Evolutionary conservation across 2,888 invertebrate species (phyloP), one percentile per base, ranked within the genome.

Genomic region (Stenolophus ochropezus): DNA sequence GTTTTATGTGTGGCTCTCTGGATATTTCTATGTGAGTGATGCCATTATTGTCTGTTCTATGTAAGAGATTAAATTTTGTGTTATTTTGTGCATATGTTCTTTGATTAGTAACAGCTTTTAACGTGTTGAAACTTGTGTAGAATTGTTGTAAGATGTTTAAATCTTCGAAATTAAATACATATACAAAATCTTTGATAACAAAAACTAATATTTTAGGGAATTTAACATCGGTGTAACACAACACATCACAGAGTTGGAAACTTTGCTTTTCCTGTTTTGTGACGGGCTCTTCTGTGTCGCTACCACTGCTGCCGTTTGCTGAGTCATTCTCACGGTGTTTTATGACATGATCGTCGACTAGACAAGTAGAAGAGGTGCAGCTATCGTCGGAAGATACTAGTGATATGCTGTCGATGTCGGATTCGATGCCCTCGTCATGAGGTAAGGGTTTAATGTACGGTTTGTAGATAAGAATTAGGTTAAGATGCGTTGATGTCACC

Each of bases 21-120:
- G 87, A 87, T 18, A 91, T 90, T 83, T 91, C 90, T 76, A 91
- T 90, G 84, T 91, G 91, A 1, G 91, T 91, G 1, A 91, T 88
- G 4, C 91, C 91, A 85, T 91, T 90, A 16, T 87, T 87, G 84
- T 91, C 91, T 23, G 90, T 90, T 58, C 90, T 87, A 83, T 91
- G 90, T 18, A 91, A 84, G 61, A 91, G 85, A 84, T 90, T 90
- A 84, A 89, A 91, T 77, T 86, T 87, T 0, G 84, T 82, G 1
- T 83, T 83, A 8, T 81, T 83, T 53, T 83, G 83, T 51, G 86
- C 86, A 83, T 87, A 88, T n/a, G 86, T 85, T 83, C 87, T 87
- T 78, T 89, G 89, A 83, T 88, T 89, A 42, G 88, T 86, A 0
- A 89, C 87, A 0, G 89, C 89, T 83, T 89, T 89, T 16, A 89